Base-by-base conservation (phyloP, 2,113 vertebrate species). In the Lutjanus erythropterus region DNA sequence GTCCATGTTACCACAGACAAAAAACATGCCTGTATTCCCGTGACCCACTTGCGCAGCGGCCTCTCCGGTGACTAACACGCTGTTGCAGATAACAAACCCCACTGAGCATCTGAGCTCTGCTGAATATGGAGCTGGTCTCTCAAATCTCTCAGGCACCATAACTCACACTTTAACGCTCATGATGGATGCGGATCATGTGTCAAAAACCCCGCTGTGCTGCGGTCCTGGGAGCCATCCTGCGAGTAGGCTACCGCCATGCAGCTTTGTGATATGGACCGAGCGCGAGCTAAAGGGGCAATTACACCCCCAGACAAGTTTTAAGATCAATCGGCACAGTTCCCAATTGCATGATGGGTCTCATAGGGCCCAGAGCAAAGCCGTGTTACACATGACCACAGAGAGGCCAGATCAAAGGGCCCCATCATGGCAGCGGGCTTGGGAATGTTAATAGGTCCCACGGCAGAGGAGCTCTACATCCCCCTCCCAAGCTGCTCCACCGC, bases 381-480 rank as follows among this genome's bases (percentile, higher is more conserved):
- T 65, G 75, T 80, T 83, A 64, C 80, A 81, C 86, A 83, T 80
- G 78, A 83, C 87, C 82, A 85, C 88, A 83, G 80, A 86, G 84
- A 83, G 78, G 72, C 53, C 69, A 69, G 89, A 90, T 91, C 91
- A 94, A 93, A 89, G 87, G 60, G 71, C 37, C 74, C 61, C 50
- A 71, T 71, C 52, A 16, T 25, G 70, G 86, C 76, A 76, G 68
- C 10, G 39, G 73, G 68, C 60, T 53, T 1, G 81, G 69, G 88
- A 90, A 90, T 88, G 84, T 88, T 92, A 89, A 91, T 88, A 70
- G 73, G 56, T 86, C 86, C 86, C 86, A 69, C 39, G 27, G 55
- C 46, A 59, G 75, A 78, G 78, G 35, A 71, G 78, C 46, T 72
- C 42, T 25, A 35, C 46, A 44, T 27, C 35, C 81, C 59, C 56